phyloP scores from a whole-genome alignment of 2,888 invertebrate species.

The Cheilosia scutellata region DNA sequence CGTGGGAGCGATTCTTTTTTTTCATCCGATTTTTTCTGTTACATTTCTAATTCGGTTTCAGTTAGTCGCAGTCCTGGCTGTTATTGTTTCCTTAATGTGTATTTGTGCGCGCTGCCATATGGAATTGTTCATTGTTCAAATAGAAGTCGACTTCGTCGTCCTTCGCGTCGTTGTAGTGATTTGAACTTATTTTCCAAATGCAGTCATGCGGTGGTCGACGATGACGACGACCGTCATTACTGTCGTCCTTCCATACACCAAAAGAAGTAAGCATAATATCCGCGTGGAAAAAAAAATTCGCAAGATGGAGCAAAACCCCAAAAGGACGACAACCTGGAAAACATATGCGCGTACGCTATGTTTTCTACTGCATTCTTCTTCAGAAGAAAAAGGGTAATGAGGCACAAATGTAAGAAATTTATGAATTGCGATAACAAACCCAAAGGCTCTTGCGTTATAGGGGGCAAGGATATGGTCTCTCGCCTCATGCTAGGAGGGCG shows the following conservation, averaged over 20 bases:
- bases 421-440: constrained; percentile 75
- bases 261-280: neutral
- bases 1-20: constrained; percentile 29
- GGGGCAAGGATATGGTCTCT: constrained; percentile 9
- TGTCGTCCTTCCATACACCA: constrained; percentile 28
- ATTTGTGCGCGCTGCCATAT: constrained; percentile 42
- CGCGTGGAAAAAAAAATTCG: constrained; percentile 11
- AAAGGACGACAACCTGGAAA: constrained; percentile 58
- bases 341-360: constrained; percentile 67
- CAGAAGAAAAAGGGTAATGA: constrained; percentile 69
- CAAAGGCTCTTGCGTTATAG: constrained; percentile 38
- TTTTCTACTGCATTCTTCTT: constrained; percentile 66
- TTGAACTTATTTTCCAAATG: constrained; percentile 73
- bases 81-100: constrained; percentile 46
- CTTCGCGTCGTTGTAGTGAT: constrained; percentile 47
- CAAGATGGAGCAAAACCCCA: constrained; percentile 42
- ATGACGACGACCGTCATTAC: constrained; percentile 57
- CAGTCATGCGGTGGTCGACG: constrained; percentile 68
- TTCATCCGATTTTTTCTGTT: constrained; percentile 17
- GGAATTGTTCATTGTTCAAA: constrained; percentile 65
- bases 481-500: constrained; percentile 17
- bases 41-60: constrained; percentile 58
- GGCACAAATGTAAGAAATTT: constrained; percentile 77
- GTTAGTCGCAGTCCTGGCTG: constrained; percentile 30
- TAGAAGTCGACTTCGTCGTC: constrained; percentile 31